Evolutionary conservation across 1,140 invertebrate species (phyloP).

Genomic region (Danaus plexippus): DNA sequence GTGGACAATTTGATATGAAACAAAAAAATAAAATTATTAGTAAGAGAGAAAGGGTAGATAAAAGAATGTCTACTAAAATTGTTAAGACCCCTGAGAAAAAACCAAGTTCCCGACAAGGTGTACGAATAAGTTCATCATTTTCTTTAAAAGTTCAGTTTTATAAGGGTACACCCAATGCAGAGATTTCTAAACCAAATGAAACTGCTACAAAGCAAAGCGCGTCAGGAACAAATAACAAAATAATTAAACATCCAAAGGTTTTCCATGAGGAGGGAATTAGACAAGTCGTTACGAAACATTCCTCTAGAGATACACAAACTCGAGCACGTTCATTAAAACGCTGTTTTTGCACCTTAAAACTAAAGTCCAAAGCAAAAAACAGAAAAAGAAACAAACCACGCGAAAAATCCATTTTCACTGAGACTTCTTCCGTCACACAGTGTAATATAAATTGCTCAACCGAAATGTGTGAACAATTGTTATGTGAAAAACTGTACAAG

Average conservation of each 20-base stretch:
- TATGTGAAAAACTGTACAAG: not conserved
- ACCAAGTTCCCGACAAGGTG: slow-evolving; percentile 12
- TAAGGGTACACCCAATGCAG: no score
- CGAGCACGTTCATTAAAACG: slow-evolving; percentile 9
- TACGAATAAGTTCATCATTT: slow-evolving; percentile 25
- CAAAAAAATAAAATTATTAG: not conserved
- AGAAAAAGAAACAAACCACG: not conserved
- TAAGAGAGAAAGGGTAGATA: slow-evolving; percentile 2
- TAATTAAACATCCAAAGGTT: not conserved
- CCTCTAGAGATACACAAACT: slow-evolving; percentile 6
- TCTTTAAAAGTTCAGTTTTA: no score
- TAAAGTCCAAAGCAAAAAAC: slow-evolving; percentile 10
- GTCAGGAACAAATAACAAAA: not conserved
- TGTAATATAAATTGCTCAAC: slow-evolving; percentile 3
- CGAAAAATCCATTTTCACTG: not conserved
- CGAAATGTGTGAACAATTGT: not conserved
- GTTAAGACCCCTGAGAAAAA: slow-evolving; percentile 8
- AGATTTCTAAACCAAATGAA: no score
- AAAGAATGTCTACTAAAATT: not conserved
- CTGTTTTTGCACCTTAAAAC: slow-evolving; percentile 22
- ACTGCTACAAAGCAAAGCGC: no score
- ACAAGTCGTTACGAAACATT: slow-evolving; percentile 8
- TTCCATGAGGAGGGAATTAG: not conserved
- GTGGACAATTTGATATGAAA: not conserved
- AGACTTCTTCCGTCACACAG: not conserved